A percentile compares a stretch with the other conserved stretches of the same genome.
Evolutionary conservation across 2,888 invertebrate genomes (phyloP).

Genomic region (Heliconius ismenius): DNA sequence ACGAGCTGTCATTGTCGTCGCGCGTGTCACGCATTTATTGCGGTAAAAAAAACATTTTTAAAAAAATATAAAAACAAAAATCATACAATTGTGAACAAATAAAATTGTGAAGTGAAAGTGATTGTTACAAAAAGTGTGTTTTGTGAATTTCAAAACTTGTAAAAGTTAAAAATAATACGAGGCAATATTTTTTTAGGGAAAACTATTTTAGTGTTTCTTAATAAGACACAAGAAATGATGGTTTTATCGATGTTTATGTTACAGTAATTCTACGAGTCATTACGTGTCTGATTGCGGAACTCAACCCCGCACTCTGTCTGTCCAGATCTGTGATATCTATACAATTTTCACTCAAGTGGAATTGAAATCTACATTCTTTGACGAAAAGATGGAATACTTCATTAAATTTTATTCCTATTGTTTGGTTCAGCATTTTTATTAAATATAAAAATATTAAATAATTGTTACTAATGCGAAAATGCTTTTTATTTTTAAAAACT

Average conservation of each 20-base stretch:
- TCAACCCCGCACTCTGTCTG: not conserved
- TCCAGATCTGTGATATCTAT: not conserved
- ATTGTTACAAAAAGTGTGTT: not conserved
- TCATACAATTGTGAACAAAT: conserved; percentile 48
- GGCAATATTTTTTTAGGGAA: not conserved
- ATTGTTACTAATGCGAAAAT: too few species aligned
- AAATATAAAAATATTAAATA: too few species aligned
- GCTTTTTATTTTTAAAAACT: too few species aligned
- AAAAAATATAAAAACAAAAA: conserved; percentile 43
- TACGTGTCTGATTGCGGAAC: not conserved
- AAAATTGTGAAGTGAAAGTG: conserved; percentile 25
- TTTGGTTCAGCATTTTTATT: too few species aligned
- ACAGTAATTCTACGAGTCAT: not conserved
- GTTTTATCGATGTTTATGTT: not conserved
- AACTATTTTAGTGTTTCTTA: too few species aligned
- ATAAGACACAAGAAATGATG: too few species aligned
- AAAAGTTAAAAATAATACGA: not conserved
- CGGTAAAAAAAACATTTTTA: conserved; percentile 44
- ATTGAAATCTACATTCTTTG: too few species aligned
- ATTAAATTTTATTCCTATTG: too few species aligned
- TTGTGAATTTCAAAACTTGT: not conserved
- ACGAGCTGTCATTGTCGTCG: conserved; percentile 73
- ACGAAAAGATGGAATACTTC: too few species aligned
- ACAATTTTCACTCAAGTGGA: too few species aligned
- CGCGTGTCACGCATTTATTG: conserved; percentile 56